Conservation (phyloP, 2,113 vertebrate species). For the Jacana jacana region DNA sequence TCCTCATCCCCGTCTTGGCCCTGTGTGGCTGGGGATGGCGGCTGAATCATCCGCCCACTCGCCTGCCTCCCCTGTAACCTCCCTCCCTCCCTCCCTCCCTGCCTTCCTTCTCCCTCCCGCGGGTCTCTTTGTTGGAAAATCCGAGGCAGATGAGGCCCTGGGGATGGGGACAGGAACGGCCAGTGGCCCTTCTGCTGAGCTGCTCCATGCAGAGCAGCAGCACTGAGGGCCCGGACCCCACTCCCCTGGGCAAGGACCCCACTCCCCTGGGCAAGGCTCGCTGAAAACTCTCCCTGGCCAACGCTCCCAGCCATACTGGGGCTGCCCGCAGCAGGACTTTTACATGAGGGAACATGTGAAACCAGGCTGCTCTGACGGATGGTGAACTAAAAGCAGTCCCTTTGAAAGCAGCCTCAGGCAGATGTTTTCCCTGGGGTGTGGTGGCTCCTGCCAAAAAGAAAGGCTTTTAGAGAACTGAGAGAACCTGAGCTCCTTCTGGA, state of each 20-base stretch:
- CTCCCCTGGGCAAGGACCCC: neutral
- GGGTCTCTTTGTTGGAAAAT: constrained; percentile 63
- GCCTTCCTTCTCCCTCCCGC: neutral
- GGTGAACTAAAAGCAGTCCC: neutral
- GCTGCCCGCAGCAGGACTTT: neutral
- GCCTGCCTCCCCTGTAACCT: constrained; percentile 25
- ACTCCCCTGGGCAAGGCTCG: fast-evolving
- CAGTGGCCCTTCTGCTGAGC: fast-evolving
- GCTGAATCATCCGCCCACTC: constrained; percentile 55
- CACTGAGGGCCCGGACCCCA: fast-evolving
- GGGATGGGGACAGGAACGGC: too few species aligned
- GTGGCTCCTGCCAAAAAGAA: neutral
- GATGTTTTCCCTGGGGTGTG: constrained; percentile 19
- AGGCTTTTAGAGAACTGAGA: neutral
- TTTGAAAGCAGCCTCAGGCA: neutral
- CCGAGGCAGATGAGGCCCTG: constrained; percentile 33
- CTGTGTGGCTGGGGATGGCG: constrained; percentile 20
- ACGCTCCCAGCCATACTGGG: neutral
- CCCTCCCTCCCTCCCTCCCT: neutral
- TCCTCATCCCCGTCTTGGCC: neutral
- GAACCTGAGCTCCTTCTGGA: neutral
- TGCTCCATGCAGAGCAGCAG: neutral
- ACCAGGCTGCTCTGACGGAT: neutral
- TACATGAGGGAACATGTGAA: neutral
- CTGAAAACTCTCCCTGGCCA: neutral